Conservation (phyloP, 2,888 invertebrate genomes). For the Melieria omissa region DNA sequence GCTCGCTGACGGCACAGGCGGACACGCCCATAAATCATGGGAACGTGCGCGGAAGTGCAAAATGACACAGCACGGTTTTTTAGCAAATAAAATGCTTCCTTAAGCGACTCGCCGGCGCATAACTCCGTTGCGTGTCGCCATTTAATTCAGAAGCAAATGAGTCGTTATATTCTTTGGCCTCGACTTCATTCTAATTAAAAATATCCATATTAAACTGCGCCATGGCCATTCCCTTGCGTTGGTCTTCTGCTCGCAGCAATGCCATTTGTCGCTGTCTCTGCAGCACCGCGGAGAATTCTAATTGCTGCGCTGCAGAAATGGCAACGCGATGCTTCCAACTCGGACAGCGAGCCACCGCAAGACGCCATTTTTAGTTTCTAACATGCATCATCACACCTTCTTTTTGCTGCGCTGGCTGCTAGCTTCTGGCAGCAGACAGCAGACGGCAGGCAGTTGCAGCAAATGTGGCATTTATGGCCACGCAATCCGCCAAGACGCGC, state of each 20-base stretch:
- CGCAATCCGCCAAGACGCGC: not conserved
- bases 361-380: conserved; percentile 24
- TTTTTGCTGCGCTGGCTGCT: not conserved
- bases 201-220: no score
- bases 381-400: conserved; percentile 13
- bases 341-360: not conserved
- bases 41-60: no score
- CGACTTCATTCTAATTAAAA: no score
- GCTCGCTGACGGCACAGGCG: no score
- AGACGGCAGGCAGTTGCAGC: conserved; percentile 8
- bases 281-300: conserved; percentile 44
- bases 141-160: no score
- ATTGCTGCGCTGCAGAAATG: conserved; percentile 45
- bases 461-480: conserved; percentile 14
- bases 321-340: conserved; percentile 35
- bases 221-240: no score
- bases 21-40: no score
- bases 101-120: no score
- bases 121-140: no score
- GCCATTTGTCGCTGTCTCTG: not conserved
- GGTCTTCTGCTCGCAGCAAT: not conserved
- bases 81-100: no score
- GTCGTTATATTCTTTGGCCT: no score
- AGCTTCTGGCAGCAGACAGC: conserved; percentile 5
- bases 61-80: no score